Percentiles rank a stretch among this genome's conserved stretches.
Evolutionary conservation across 2,797 vertebrate species (phyloP).

Genomic region (Phoxinus dragarum): DNA sequence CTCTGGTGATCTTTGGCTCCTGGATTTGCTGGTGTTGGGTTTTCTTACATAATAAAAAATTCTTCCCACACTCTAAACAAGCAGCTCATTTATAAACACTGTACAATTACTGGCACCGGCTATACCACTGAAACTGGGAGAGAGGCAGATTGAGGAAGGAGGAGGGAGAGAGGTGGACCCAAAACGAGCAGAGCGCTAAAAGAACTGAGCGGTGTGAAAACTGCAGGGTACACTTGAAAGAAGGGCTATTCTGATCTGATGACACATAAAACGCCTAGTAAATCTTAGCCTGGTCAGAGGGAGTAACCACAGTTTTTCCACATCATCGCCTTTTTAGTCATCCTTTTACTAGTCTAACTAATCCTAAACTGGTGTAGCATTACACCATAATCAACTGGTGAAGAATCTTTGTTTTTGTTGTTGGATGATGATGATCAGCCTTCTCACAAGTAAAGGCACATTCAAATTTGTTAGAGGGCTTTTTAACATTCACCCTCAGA

Average conservation of each 20-base stretch:
- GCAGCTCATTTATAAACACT: conserved; percentile 67
- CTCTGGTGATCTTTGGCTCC: conserved; percentile 60
- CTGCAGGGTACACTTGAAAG: conserved; percentile 62
- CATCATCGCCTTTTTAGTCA: background rate
- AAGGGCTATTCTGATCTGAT: conserved; percentile 66
- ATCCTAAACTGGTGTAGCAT: background rate
- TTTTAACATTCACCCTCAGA: background rate
- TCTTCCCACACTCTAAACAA: conserved; percentile 70
- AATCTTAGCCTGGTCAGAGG: conserved; percentile 15
- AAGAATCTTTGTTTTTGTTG: background rate
- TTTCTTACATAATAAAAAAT: conserved; percentile 48
- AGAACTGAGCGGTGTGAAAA: conserved; percentile 48
- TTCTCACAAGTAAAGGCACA: background rate
- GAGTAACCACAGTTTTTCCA: background rate
- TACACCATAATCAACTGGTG: background rate
- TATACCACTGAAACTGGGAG: conserved; percentile 58
- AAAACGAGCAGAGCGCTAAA: conserved; percentile 57
- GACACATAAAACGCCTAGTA: conserved; percentile 39
- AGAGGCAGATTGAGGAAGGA: conserved; percentile 52
- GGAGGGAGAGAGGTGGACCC: conserved; percentile 25
- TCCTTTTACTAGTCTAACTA: background rate
- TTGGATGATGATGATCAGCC: background rate
- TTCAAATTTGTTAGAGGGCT: background rate
- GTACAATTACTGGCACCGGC: conserved; percentile 62
- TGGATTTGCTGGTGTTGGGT: conserved; percentile 45